Base-by-base conservation (phyloP, 2,888 invertebrate species). In the Diadegma fenestrale region DNA sequence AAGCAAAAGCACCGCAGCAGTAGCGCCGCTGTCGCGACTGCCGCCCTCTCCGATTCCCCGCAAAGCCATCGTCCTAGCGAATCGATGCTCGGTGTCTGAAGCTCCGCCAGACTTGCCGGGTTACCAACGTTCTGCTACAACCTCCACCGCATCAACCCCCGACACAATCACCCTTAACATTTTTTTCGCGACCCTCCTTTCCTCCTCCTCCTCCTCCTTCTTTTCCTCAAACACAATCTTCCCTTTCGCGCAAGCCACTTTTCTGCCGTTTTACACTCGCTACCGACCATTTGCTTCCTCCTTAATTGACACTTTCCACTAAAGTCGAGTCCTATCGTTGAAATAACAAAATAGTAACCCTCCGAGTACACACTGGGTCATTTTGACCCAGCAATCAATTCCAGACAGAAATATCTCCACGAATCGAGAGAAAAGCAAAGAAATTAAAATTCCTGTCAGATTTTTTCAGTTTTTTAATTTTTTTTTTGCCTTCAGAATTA, bases 21-120 rank as follows among this genome's bases (percentile, higher is more conserved):
- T 87, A 87, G 87, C 88, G 88, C 86, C 88, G 87, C 84, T 85
- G 73, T 86, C 83, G 86, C 86, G 85, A 87, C 85, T 69, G 82
- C 86, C 86, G 76, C 84, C 86, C 85, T 79, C 86, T 66, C 82
- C 84, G 80, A 87, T 88, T 79, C 82, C 87, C 88, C 88, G 89
- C 88, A 88, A 90, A 91, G 92, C 91, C 92, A 90, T 91, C 91
- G 92, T 91, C 91, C 91, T 91, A 90, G 89, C 90, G 90, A 92
- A 92, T 92, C 92, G 92, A 92, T 92, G 92, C 89, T 90, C 91
- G 89, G 90, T 80, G 88, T 88, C 88, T 87, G 88, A 88, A 86
- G 86, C 87, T 87, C 84, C 77, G 87, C 88, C 86, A 79, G 79
- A 79, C 69, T 80, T 87, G 86, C 88, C 86, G 88, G 86, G 86